These are phyloP conservation scores for Leucopsar rothschildi DNA, from an alignment of 2,113 vertebrate genomes.

Conservation along the genomic window DNA sequence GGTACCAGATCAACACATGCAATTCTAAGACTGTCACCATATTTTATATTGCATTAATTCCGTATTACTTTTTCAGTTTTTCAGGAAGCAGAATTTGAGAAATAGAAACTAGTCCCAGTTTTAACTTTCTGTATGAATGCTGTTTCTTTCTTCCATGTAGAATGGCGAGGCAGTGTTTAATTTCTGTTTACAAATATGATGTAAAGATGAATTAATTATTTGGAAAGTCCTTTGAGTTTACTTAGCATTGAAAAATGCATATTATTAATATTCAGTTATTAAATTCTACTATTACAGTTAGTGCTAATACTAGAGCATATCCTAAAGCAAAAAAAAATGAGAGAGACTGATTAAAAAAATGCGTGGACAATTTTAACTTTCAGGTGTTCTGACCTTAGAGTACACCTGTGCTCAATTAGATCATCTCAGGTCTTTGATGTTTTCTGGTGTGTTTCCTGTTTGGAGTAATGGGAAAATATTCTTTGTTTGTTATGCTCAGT, in stretches of 20 bases:
- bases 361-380: not conserved
- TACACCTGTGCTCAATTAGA: not conserved
- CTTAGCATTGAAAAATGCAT: not conserved
- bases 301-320: not conserved
- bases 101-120: not conserved
- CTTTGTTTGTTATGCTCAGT: not conserved
- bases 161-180: not conserved
- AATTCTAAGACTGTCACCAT: not conserved
- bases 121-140: not conserved
- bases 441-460: not conserved
- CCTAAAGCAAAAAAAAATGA: conserved; percentile 2
- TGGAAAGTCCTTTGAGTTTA: not conserved
- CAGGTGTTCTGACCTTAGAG: not conserved
- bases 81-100: not conserved
- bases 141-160: not conserved
- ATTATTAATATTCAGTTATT: not conserved
- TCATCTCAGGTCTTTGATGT: not conserved
- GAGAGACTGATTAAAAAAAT: not conserved
- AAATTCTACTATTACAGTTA: not conserved
- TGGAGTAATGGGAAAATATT: not conserved
- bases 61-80: too few species aligned
- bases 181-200: not conserved
- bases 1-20: not conserved
- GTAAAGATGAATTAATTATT: not conserved
- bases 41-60: not conserved